Percentiles rank a stretch among this genome's conserved stretches.
phyloP scores from a whole-genome alignment of 2,888 invertebrate species.

The Odontocerum albicorne region DNA sequence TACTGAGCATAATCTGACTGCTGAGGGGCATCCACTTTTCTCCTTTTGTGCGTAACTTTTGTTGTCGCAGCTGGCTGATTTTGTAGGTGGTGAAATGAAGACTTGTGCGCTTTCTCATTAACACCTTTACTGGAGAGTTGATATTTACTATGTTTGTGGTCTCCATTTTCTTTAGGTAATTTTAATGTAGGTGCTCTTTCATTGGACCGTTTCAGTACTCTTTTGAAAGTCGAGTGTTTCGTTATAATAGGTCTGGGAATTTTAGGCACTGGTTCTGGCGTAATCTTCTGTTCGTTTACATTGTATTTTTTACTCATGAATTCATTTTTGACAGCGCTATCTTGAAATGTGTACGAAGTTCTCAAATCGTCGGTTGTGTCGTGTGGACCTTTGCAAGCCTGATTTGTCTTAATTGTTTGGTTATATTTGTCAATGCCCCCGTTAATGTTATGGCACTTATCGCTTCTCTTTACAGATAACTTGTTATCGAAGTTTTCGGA shows the following conservation, averaged over 20 bases:
- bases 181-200: no score
- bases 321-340: no score
- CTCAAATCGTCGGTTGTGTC: background rate
- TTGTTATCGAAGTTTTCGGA: constrained; percentile 9
- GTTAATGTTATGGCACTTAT: constrained; percentile 21
- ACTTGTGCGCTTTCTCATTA: background rate
- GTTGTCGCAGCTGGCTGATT: no score
- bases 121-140: background rate
- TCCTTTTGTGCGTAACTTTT: constrained; percentile 46
- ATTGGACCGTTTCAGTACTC: constrained; percentile 13
- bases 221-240: constrained; percentile 18
- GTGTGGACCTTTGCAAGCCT: background rate
- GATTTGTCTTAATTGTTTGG: background rate
- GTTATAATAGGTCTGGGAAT: constrained; percentile 19
- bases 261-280: constrained; percentile 11
- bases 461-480: constrained; percentile 9
- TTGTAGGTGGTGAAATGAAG: constrained; percentile 5
- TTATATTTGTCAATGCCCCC: constrained; percentile 20
- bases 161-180: constrained; percentile 20
- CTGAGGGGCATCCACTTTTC: constrained; percentile 48
- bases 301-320: no score
- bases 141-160: constrained; percentile 6
- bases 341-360: background rate
- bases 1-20: constrained; percentile 70
- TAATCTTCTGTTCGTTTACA: no score